Base-by-base conservation (phyloP, 2,888 invertebrate species). In the Sepiola atlantica region DNA sequence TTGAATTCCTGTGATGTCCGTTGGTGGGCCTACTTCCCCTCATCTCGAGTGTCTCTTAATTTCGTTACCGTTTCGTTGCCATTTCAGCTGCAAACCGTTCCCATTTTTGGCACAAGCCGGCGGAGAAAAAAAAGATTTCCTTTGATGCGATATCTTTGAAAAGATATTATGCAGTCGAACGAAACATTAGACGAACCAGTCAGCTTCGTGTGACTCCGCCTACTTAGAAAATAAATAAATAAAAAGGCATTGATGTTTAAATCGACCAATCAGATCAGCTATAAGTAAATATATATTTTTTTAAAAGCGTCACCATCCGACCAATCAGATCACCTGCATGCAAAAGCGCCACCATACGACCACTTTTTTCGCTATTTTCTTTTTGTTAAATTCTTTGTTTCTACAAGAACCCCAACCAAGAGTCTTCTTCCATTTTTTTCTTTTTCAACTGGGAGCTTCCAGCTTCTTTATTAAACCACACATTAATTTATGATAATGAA, bases 81-180 rank as follows among this genome's bases (percentile, higher is more conserved):
- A n/a, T 77, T 77, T 32, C n/a, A 77, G n/a, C 16, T n/a, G 77
- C 77, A 77, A 77, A 77, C 77, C 77, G 77, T 77, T 77, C 77
- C 77, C 32, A n/a, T 77, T 77, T 77, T 77, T 77, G 77, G 77
- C 77, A 77, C 77, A 77, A 77, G 77, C 77, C n/a, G 77, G n/a
- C 77, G 77, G 77, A 77, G 28, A 77, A 32, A n/a, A 77, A 77
- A 77, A 77, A n/a, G 77, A 77, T 77, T 77, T 14, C n/a, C 77
- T 77, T 77, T 77, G 77, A 77, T n/a, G 77, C 16, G 77, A 77
- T n/a, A 77, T 77, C 77, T 77, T 45, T 77, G 77, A n/a, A 77
- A 77, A 77, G 77, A 77, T 77, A 32, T 77, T 77, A 77, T 77
- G 77, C 77, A n/a, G 77, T 77, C n/a, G 77, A n/a, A 77, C 77